phyloP scores from a whole-genome alignment of 2,888 invertebrate genomes.

The Drosophila kanekoi region DNA sequence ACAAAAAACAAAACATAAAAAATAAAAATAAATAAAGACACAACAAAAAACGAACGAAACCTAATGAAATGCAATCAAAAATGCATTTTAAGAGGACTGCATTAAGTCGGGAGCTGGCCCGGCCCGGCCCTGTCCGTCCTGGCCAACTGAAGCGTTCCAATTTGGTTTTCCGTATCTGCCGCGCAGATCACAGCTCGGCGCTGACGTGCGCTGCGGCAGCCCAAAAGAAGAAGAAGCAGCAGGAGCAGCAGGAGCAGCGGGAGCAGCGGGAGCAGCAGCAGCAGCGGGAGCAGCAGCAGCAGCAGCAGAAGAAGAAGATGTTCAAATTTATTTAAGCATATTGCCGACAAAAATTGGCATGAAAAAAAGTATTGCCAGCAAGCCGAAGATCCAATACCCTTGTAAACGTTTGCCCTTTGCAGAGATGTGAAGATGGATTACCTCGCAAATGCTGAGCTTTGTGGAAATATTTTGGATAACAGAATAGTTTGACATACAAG shows the following conservation, averaged over 20 bases:
- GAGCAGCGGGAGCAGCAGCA: constrained; percentile 18
- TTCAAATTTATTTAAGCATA: constrained; percentile 74
- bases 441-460: too few species aligned
- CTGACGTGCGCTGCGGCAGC: constrained; percentile 59
- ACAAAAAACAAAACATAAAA: constrained; percentile 19
- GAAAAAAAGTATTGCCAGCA: neutral
- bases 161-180: constrained; percentile 61
- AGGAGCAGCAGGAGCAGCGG: constrained; percentile 13
- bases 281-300: constrained; percentile 19
- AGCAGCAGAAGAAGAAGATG: constrained; percentile 38
- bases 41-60: constrained; percentile 33
- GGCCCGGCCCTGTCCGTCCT: neutral
- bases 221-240: constrained; percentile 12
- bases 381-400: too few species aligned
- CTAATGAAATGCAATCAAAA: constrained; percentile 81
- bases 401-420: too few species aligned
- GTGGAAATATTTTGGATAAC: too few species aligned
- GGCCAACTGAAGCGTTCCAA: constrained; percentile 40
- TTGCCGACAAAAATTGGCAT: constrained; percentile 34
- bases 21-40: constrained; percentile 20
- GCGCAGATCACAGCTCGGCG: constrained; percentile 67
- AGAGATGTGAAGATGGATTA: too few species aligned
- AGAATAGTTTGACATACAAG: too few species aligned
- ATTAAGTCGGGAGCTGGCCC: constrained; percentile 61
- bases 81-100: constrained; percentile 75